Base-by-base conservation (phyloP, 2,797 vertebrate genomes). In the Tangara arthus region DNA sequence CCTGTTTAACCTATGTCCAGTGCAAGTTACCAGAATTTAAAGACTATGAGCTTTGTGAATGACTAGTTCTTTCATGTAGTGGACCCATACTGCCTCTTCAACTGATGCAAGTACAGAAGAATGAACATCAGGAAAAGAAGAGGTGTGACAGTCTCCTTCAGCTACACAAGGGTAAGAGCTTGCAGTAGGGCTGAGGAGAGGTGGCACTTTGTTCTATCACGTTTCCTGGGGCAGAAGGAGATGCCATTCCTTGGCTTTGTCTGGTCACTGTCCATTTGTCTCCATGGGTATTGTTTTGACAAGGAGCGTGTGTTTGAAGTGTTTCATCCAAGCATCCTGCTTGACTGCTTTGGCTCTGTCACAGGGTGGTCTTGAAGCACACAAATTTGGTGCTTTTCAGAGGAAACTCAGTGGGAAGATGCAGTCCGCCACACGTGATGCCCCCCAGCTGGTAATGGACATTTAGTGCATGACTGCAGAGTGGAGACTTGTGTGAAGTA, bases 141-240 rank as follows among this genome's bases (percentile, higher is more conserved):
- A 85, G 12, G 8, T 65, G 47, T 12, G 7, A 24, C 60, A 66
- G 44, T 16, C 6, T 73, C 12, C 64, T 77, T 72, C 52, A 87
- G 35, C 15, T 63, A 7, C 15, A 28, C 0, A 0, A 46, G 15
- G 4, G 23, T 34, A 55, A 68, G 24, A 87, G n/a, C 2, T 11
- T 56, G 24, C 37, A 71, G 0, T 7, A 22, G 35, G n/a, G 4
- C 15, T 53, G 30, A 41, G 23, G 9, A 46, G 49, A 87, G 30
- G 22, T n/a, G 20, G 6, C 20, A 49, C 30, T 90, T 93, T 42
- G 6, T 56, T 86, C 44, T 77, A 14, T 68, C 14, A 12, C 0
- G 0, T 65, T 68, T 84, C 30, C 32, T 53, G 39, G 21, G 30
- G 35, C 44, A 63, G 37, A 50, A 41, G 37, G 57, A 87, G 53